Evolutionary conservation across 2,888 invertebrate genomes (phyloP), one percentile per base, ranked within the genome.

Genomic region (Diadromus collaris): DNA sequence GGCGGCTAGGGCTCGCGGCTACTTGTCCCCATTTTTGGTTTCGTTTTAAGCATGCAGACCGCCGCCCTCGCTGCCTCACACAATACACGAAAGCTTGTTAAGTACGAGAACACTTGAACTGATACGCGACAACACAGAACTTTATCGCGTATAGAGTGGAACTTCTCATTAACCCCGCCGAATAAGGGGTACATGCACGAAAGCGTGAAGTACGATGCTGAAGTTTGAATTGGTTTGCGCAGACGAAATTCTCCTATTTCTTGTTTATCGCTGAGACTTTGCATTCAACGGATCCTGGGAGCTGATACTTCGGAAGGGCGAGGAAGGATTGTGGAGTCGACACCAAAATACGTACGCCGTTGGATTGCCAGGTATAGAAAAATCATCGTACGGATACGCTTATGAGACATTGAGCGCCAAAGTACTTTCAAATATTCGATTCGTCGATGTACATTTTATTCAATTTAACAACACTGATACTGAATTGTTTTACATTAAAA

Each of bases 1-100:
- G 80, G 77, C 80, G 69, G 83, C 80, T 80, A 82, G 83, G 83
- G 83, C 85, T 83, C 83, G 74, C 80, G 85, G 83, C 86, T 86
- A 89, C 90, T 90, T 90, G 90, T 89, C 88, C 90, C 83, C 88
- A 89, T 90, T 90, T 90, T 90, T 90, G 89, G 89, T 89, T 90
- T 90, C 89, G 89, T 90, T 90, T 90, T 90, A 90, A 90, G 88
- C 87, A 90, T 88, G 87, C 85, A 84, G 84, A 86, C 86, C 80
- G 56, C 41, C 38, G 44, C 64, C 21, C 48, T 38, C 56, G 32
- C 34, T 67, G 29, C 51, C 38, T 46, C 44, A 41, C 87, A 87
- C 89, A 89, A 89, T 89, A 89, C 86, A 86, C 85, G 87, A 89
- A 90, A 88, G 90, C 90, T 90, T 90, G 90, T 90, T 90, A 90